A percentile compares a stretch with the other conserved stretches of the same genome.
These are phyloP conservation scores for Tetrax tetrax DNA, from an alignment of 2,113 vertebrate genomes.

Conservation along the genomic window DNA sequence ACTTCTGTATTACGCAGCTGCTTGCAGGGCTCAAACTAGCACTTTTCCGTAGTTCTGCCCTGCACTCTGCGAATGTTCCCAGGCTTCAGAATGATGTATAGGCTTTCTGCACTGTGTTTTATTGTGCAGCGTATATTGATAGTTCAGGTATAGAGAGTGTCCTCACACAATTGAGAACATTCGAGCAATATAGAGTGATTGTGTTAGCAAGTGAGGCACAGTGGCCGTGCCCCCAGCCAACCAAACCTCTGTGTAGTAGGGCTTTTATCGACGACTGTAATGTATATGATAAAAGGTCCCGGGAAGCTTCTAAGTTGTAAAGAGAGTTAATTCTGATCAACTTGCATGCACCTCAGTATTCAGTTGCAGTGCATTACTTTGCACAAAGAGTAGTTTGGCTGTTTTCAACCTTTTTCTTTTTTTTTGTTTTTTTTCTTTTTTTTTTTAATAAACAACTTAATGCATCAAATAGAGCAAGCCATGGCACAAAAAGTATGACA, in stretches of 20 bases:
- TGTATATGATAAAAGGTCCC: neutral
- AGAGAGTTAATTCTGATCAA: neutral
- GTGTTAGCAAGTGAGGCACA: conserved; percentile 55
- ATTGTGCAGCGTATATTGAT: conserved; percentile 43
- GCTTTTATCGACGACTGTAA: neutral
- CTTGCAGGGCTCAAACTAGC: neutral
- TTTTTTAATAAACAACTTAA: neutral
- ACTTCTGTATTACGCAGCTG: neutral
- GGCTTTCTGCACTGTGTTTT: conserved; percentile 55
- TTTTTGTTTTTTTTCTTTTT: neutral
- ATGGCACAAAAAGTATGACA: conserved; percentile 85
- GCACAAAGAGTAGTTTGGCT: neutral
- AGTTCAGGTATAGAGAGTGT: conserved; percentile 32
- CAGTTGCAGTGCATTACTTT: neutral
- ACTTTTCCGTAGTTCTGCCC: neutral
- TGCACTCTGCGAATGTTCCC: neutral
- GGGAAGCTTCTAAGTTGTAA: neutral
- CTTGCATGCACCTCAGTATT: neutral
- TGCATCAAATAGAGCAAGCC: conserved; percentile 81
- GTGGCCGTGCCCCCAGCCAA: neutral
- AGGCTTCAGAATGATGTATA: conserved; percentile 39
- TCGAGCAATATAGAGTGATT: conserved; percentile 45
- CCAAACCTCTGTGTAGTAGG: neutral
- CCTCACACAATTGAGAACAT: conserved; percentile 64
- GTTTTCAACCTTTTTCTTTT: neutral